Conservation (phyloP, 2,888 invertebrate species). For the Drosophila glabriapex region DNA sequence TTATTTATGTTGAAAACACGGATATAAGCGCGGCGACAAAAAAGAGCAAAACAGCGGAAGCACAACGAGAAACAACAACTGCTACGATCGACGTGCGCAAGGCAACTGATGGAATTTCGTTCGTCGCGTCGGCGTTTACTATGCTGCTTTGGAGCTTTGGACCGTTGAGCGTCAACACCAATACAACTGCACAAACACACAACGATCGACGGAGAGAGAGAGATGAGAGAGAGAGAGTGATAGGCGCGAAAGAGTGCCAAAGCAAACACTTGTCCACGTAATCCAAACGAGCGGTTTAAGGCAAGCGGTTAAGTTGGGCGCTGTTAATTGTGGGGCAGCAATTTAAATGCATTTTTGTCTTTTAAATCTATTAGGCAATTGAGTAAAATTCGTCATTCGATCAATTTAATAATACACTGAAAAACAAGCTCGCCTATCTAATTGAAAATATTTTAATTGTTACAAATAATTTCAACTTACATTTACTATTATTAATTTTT, state of each 20-base stretch:
- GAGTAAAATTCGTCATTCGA: neutral
- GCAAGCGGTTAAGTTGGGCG: neutral
- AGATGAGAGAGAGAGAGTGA: conserved; percentile 1
- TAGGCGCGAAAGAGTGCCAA: conserved; percentile 6
- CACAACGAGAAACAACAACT: conserved; percentile 51
- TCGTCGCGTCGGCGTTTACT: conserved; percentile 42
- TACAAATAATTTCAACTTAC: conserved; percentile 34
- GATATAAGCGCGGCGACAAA: conserved; percentile 35
- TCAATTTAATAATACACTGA: neutral
- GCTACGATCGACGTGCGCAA: conserved; percentile 70
- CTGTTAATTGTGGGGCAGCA: neutral
- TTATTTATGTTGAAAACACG: conserved; percentile 42
- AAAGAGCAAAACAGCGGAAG: conserved; percentile 10
- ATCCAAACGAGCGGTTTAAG: conserved; percentile 60
- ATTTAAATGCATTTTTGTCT: neutral
- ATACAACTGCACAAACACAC: conserved; percentile 17
- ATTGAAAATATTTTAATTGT: neutral
- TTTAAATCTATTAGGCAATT: neutral
- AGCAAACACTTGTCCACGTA: conserved; percentile 72
- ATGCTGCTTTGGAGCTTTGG: conserved; percentile 17
- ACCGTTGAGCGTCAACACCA: conserved; percentile 10
- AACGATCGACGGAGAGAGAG: conserved; percentile 1
- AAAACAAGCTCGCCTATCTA: neutral
- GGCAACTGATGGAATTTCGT: conserved; percentile 60
- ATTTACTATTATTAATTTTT: neutral